These are phyloP conservation scores for Halcyon senegalensis DNA, from an alignment of 2,113 vertebrate species.

Conservation along the genomic window DNA sequence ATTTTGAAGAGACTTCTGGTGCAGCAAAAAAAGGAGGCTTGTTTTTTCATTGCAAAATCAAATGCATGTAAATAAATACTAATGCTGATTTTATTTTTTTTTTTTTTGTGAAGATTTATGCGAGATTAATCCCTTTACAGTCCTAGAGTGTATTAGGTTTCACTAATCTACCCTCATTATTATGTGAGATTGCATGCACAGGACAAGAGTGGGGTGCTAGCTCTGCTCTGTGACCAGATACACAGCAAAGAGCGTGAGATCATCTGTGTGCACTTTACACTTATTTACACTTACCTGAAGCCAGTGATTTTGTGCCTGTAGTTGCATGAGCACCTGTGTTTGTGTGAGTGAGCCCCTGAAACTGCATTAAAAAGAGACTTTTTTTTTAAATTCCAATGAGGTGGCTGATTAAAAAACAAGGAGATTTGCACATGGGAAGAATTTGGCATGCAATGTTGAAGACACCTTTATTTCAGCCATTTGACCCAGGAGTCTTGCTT, in stretches of 20 bases:
- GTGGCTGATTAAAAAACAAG: neutral
- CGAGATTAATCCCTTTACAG: neutral
- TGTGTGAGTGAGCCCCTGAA: neutral
- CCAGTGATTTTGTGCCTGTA: neutral
- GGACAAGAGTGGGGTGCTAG: neutral
- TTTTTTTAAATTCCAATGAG: neutral
- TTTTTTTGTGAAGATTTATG: neutral
- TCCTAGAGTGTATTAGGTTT: neutral
- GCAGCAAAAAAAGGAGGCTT: neutral
- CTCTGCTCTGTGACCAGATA: neutral
- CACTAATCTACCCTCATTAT: neutral
- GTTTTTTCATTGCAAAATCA: slow-evolving; percentile 1
- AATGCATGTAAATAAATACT: neutral
- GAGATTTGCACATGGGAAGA: neutral
- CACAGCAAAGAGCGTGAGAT: fast-evolving
- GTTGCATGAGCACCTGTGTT: neutral
- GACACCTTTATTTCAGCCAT: neutral
- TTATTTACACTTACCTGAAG: neutral
- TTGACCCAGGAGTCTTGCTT: neutral
- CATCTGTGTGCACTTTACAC: fast-evolving
- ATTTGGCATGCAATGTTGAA: neutral
- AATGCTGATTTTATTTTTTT: fast-evolving
- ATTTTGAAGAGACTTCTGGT: neutral
- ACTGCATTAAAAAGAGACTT: neutral
- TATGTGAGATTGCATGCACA: neutral